A percentile compares a stretch with the other conserved stretches of the same genome.
These are phyloP conservation scores for Saccopteryx bilineata DNA, from an alignment of 2,113 vertebrate species.

Conservation along the genomic window DNA sequence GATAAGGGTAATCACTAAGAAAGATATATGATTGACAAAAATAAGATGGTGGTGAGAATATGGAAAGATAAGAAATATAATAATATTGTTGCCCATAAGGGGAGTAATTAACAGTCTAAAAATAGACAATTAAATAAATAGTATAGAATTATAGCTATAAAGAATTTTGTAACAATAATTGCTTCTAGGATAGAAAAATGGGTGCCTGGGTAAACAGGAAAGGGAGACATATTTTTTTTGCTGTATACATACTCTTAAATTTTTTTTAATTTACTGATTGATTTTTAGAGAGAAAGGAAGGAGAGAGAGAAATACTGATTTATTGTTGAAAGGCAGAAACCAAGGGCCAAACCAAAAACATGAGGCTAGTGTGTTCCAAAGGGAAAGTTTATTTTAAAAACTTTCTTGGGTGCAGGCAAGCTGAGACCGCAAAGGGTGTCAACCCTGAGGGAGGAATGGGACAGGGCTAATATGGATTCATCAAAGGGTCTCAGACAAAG, in stretches of 20 bases:
- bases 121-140: neutral
- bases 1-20: neutral
- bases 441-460: too few species aligned
- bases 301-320: too few species aligned
- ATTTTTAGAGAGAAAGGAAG: too few species aligned
- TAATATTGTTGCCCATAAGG: neutral
- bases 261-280: too few species aligned
- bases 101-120: neutral
- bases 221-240: neutral
- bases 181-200: neutral
- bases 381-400: too few species aligned
- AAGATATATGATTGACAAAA: neutral
- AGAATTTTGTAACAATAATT: neutral
- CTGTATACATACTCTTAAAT: neutral
- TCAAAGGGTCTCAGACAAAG: too few species aligned
- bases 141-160: neutral
- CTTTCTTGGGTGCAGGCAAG: too few species aligned
- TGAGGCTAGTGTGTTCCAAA: too few species aligned
- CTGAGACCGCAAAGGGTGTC: too few species aligned
- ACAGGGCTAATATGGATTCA: too few species aligned
- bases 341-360: too few species aligned
- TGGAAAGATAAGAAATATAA: neutral
- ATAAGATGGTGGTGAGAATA: neutral
- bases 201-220: neutral
- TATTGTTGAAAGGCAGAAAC: too few species aligned